Evolutionary conservation across 2,797 vertebrate species (phyloP).

Genomic region (Notolepis coatsorum): DNA sequence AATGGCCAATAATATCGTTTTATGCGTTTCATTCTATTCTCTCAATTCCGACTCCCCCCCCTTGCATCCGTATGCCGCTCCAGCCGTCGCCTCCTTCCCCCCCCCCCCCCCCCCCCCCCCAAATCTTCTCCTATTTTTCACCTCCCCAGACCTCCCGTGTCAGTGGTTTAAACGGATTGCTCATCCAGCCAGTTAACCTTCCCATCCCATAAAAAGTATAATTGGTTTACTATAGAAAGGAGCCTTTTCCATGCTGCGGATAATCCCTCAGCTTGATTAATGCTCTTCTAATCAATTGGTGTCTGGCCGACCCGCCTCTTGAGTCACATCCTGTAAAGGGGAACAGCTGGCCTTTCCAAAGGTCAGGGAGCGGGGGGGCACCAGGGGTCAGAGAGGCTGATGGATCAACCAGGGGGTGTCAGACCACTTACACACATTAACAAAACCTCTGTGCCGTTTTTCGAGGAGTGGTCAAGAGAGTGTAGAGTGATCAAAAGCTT

Average conservation of each 20-base stretch:
- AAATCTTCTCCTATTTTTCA: conserved; percentile 50
- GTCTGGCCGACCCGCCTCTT: conserved; percentile 89
- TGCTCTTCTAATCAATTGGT: conserved; percentile 96
- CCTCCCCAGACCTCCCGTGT: conserved; percentile 73
- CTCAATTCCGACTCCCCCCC: conserved; percentile 61
- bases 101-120: conserved; percentile 36
- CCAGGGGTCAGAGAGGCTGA: conserved; percentile 87
- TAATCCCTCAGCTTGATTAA: conserved; percentile 97
- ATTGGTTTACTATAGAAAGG: conserved; percentile 88
- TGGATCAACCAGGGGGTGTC: conserved; percentile 85
- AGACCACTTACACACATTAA: conserved; percentile 67
- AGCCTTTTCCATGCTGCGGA: conserved; percentile 79
- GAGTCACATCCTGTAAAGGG: conserved; percentile 90
- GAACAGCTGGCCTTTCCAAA: conserved; percentile 96
- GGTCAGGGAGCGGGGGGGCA: conserved; percentile 87
- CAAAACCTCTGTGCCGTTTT: conserved; percentile 48
- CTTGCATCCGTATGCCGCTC: conserved; percentile 54
- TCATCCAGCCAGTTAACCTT: conserved; percentile 82
- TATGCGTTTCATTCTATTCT: conserved; percentile 71
- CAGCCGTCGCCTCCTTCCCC: conserved; percentile 22
- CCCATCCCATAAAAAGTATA: conserved; percentile 84
- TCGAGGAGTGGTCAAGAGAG: conserved; percentile 40
- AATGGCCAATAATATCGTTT: conserved; percentile 80
- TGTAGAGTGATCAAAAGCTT: conserved; percentile 45
- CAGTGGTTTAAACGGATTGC: conserved; percentile 82